Base-by-base conservation (phyloP, 2,113 vertebrate species). In the Xiphophorus maculatus region DNA sequence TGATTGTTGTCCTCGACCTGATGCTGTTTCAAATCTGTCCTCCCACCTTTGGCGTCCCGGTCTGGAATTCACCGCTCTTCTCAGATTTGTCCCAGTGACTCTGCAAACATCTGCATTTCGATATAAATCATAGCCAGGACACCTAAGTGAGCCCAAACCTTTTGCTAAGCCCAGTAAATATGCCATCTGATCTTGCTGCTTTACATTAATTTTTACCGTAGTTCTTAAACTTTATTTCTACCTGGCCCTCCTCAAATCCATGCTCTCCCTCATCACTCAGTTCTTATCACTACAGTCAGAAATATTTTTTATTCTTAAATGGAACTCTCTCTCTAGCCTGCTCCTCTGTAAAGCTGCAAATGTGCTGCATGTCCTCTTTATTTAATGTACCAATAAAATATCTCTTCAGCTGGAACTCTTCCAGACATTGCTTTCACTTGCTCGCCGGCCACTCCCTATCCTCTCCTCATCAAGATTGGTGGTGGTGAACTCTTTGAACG, bases 41-140 rank as follows among this genome's bases (percentile, higher is more conserved):
- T 90, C 92, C 92, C 90, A 92, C 87, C 87, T 88, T 79, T 80
- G 58, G 73, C 77, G 79, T 90, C 92, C 84, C 68, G 25, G 86
- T 74, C 77, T 87, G 89, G 90, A 92, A 92, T 83, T 80, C 76
- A 74, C 76, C 72, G 82, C 71, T 86, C 73, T 81, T 66, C 51
- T 51, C 65, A 75, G 63, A 82, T 69, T 76, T 78, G 75, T 19
- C 82, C 74, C 79, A 15, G 77, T 92, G 91, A 93, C 88, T 92
- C 89, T 90, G 90, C 87, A 87, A 80, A 77, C 78, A 58, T 5
- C 66, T 61, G 25, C 73, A 66, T 71, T 85, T 89, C 83, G 76
- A 84, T 79, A 84, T 62, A 58, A 69, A 80, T 35, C 73, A 48
- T 60, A 71, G 76, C 37, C 6, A 82, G 58, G 14, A 6, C 0